Percentiles rank a stretch among this genome's conserved stretches.
These are phyloP conservation scores for Anodontia alba DNA, from an alignment of 2,888 invertebrate genomes.

Conservation along the genomic window DNA sequence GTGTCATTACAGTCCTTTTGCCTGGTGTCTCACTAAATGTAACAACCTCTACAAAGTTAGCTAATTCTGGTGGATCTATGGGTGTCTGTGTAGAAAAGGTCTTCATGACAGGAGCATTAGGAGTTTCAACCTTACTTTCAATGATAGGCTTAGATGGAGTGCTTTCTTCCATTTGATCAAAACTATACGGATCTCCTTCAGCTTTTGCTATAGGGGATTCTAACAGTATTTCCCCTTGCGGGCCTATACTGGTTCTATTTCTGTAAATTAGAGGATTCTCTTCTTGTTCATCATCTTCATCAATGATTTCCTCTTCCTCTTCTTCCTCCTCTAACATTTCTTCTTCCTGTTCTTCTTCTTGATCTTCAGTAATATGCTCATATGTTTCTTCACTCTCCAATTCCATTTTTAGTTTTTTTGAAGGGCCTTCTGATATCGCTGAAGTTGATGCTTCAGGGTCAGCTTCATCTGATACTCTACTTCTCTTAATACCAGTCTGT, in stretches of 20 bases:
- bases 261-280: conserved; percentile 48
- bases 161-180: conserved; percentile 68
- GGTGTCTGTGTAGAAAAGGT: conserved; percentile 73
- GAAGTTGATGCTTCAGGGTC: conserved; percentile 1
- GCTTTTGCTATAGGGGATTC: neutral
- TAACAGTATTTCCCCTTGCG: neutral
- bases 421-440: conserved; percentile 28
- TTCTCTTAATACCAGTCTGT: conserved; percentile 39
- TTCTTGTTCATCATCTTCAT: conserved; percentile 36
- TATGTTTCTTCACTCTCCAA: conserved; percentile 33
- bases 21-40: conserved; percentile 76
- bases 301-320: conserved; percentile 14
- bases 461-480: conserved; percentile 23
- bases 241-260: conserved; percentile 21
- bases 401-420: conserved; percentile 47
- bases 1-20: conserved; percentile 79
- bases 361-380: conserved; percentile 23
- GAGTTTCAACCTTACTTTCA: conserved; percentile 27
- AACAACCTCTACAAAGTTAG: conserved; percentile 78
- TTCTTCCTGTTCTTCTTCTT: conserved; percentile 38
- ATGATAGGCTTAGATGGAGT: neutral
- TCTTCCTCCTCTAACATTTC: conserved; percentile 44
- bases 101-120: conserved; percentile 48
- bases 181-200: conserved; percentile 66
- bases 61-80: conserved; percentile 63